Evolutionary conservation across 2,797 vertebrate genomes (phyloP).

Genomic region (Spinus olivaceus): DNA sequence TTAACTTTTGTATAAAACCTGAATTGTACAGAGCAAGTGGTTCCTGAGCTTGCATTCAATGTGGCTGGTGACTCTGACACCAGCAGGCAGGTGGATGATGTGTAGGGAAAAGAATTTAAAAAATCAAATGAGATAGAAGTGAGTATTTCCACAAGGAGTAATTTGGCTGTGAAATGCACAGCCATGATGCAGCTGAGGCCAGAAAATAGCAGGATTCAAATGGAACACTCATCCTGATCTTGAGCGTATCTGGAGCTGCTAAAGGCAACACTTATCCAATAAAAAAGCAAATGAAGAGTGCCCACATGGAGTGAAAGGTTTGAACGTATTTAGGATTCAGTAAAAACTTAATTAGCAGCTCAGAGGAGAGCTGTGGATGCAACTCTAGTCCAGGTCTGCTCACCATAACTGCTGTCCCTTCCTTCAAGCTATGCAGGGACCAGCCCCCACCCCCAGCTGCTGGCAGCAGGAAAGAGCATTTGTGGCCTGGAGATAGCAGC

Average conservation of each 20-base stretch:
- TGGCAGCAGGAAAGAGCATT: not conserved
- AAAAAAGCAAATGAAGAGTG: not conserved
- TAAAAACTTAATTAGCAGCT: slow-evolving; percentile 17
- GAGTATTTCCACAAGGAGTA: not conserved
- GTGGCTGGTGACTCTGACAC: not conserved
- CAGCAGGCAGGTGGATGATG: not conserved
- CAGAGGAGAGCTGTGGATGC: not conserved
- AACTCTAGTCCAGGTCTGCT: not conserved
- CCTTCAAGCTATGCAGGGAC: not conserved
- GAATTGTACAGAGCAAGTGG: not conserved
- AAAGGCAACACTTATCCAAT: not conserved
- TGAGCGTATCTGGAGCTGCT: not conserved
- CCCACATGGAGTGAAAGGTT: not conserved
- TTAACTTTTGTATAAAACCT: not conserved
- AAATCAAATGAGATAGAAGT: not conserved
- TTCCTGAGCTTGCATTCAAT: not conserved
- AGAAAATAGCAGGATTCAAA: not conserved
- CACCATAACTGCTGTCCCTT: not conserved
- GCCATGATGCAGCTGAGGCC: not conserved
- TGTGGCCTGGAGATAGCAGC: not conserved
- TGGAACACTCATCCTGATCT: not conserved
- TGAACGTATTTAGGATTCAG: not conserved
- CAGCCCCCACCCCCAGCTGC: not conserved
- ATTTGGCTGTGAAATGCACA: not conserved
- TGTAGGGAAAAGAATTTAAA: not conserved